A percentile compares a stretch with the other conserved stretches of the same genome.
Evolutionary conservation across 2,113 vertebrate species (phyloP).

Genomic region (Rynchops niger): DNA sequence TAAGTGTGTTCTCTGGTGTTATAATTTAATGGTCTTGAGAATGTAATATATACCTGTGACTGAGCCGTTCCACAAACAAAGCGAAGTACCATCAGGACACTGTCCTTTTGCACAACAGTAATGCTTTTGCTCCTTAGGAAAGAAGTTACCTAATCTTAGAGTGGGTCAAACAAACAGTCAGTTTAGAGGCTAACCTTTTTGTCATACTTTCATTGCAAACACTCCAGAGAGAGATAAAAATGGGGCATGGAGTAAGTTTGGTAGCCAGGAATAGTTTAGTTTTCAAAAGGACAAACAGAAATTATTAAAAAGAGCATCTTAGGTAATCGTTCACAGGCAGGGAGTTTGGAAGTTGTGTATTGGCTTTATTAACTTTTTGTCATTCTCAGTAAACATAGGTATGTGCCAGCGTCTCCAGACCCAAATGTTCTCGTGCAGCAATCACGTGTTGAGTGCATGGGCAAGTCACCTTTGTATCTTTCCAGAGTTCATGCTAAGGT

Average conservation of each 20-base stretch:
- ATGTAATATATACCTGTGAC: neutral
- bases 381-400: constrained; percentile 34
- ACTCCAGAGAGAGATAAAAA: neutral
- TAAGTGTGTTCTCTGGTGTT: neutral
- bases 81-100: neutral
- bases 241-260: neutral
- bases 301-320: neutral
- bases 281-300: neutral
- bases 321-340: neutral
- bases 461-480: constrained; percentile 50
- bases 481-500: constrained; percentile 37
- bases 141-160: neutral
- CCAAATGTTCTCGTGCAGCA: neutral
- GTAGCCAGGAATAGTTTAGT: neutral
- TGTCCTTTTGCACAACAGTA: neutral
- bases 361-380: constrained; percentile 41
- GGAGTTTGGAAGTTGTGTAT: neutral
- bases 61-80: neutral
- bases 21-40: neutral
- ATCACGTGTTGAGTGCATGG: neutral
- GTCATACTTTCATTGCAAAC: neutral
- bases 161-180: neutral
- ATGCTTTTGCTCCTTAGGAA: neutral
- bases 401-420: constrained; percentile 16
- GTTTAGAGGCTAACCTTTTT: neutral